Evolutionary conservation across 1,140 invertebrate species (phyloP), one percentile per base, ranked within the genome.

Genomic region (Proctacanthus coquilletti): DNA sequence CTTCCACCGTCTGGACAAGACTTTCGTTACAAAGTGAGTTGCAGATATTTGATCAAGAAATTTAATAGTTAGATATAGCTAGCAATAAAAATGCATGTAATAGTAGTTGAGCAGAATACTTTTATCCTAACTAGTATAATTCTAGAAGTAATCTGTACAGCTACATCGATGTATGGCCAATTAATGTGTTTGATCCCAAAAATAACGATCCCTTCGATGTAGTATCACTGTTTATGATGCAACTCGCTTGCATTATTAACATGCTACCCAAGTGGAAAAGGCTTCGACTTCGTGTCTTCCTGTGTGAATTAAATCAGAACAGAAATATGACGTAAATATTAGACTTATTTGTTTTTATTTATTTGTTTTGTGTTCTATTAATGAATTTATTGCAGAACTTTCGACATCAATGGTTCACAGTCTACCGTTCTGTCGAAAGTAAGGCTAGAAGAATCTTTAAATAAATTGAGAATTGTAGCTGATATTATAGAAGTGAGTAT

Each of bases 151-250:
- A 66, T 23, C 65, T 66, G 37, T 66, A 77, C 15, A 74, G 75
- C 45, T 93, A 80, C 58, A 93, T 98, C 40, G 95, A 98, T 63
- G 89, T 98, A 10, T 98, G 94, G 94, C 87, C 94, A 8, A 76
- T 92, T 0, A 89, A 95, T 53, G 77, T 89, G 42, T 75, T 91
- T 42, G 69, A 76, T 47, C 84, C 84, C 5, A 71, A 70, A 1
- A 70, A 76, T 46, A 72, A 78, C 40, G 78, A 85, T 54, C 70
- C 75, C 3, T 88, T 88, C 58, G 84, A 87, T 38, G 81, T 79
- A 48, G 88, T 79, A 27, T 89, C 78, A 45, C 66, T 98, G 34
- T 98, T 98, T 61, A 83, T 96, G 70, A 75, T 98, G 50, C 95
- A 99, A 62, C 60, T 98, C 33, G 91, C 93, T 2, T 96, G 93